A percentile compares a stretch with the other conserved stretches of the same genome.
These are phyloP conservation scores for Sarcophaga subvicina DNA, from an alignment of 2,888 invertebrate genomes.

Conservation along the genomic window DNA sequence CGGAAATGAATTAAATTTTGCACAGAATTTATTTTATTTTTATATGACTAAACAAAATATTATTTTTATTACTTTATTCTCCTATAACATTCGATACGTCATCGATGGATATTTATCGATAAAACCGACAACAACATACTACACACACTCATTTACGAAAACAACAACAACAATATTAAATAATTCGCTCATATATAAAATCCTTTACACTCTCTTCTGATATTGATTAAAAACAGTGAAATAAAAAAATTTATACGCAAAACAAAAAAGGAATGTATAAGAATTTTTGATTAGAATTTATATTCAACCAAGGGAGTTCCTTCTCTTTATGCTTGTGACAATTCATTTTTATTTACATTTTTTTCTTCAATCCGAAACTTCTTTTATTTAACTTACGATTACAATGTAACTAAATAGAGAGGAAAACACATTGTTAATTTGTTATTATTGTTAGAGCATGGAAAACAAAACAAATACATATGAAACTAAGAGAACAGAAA, in stretches of 20 bases:
- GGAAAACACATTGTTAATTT: constrained; percentile 6
- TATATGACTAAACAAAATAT: not conserved
- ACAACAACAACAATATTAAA: not conserved
- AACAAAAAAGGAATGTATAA: constrained; percentile 21
- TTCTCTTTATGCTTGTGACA: constrained; percentile 18
- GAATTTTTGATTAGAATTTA: constrained; percentile 32
- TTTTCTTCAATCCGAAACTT: not conserved
- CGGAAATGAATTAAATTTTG: not conserved
- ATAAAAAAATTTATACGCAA: not conserved
- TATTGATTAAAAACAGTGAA: constrained; percentile 34
- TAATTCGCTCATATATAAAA: not conserved
- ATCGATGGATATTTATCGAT: not conserved
- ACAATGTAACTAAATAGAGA: constrained; percentile 42
- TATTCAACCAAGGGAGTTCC: not conserved
- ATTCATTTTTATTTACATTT: constrained; percentile 27
- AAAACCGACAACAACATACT: not conserved
- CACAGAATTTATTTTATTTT: not conserved
- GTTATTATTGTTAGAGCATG: constrained; percentile 23
- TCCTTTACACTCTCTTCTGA: not conserved
- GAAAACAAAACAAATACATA: constrained; percentile 52
- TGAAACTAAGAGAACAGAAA: constrained; percentile 6
- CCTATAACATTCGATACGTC: not conserved
- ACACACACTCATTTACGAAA: not conserved
- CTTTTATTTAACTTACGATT: constrained; percentile 8
- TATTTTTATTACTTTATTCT: not conserved